A percentile compares a stretch with the other conserved stretches of the same genome.
Conservation (phyloP, 2,113 vertebrate species). For the western clawed frog (Xenopus tropicalis) region UCB_Xtro_10.0 CM004448.2:39556001-39556500, state of each 20-base stretch:
- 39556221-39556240: background rate
- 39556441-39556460: slow-evolving; percentile 62
- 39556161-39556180: slow-evolving; percentile 23
- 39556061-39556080: too few species aligned
- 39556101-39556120: too few species aligned
- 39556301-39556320: slow-evolving; percentile 68
- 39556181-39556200: slow-evolving; percentile 1
- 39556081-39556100: too few species aligned
- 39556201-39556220: background rate
- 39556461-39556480: slow-evolving; percentile 76
- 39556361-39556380: slow-evolving; percentile 74
- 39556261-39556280: slow-evolving; percentile 74
- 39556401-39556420: slow-evolving; percentile 70
- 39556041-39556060: too few species aligned
- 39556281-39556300: slow-evolving; percentile 68
- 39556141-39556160: too few species aligned
- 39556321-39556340: slow-evolving; percentile 67
- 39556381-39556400: slow-evolving; percentile 79
- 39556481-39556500: too few species aligned
- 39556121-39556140: too few species aligned
- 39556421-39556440: slow-evolving; percentile 70
- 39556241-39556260: slow-evolving; percentile 66
- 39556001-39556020: too few species aligned
- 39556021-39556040: too few species aligned
- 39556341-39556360: slow-evolving; percentile 69